Conservation (phyloP, 2,113 vertebrate genomes). For the Cololabis saira region DNA sequence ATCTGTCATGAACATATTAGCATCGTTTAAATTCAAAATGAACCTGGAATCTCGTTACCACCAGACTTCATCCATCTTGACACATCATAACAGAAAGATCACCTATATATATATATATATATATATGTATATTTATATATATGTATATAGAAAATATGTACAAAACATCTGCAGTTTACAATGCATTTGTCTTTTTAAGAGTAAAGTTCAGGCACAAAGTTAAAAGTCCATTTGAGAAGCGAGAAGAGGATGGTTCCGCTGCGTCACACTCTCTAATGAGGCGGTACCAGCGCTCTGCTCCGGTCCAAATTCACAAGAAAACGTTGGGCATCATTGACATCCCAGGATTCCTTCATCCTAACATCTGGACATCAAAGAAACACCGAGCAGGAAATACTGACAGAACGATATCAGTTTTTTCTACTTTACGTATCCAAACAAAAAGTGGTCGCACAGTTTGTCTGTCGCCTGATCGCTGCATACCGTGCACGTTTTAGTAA, state of each 20-base stretch:
- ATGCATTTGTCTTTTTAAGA: conserved; percentile 89
- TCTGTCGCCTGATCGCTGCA: too few relatives aligned
- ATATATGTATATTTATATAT: too few relatives aligned
- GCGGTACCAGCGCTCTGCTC: conserved; percentile 78
- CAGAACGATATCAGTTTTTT: too few relatives aligned
- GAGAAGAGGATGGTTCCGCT: conserved; percentile 91
- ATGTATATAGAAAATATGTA: conserved; percentile 76
- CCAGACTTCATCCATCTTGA: conserved; percentile 31
- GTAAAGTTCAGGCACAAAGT: conserved; percentile 96
- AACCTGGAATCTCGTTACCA: conserved; percentile 15
- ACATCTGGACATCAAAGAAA: conserved; percentile 44
- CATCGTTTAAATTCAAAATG: conserved; percentile 39
- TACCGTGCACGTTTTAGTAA: neutral
- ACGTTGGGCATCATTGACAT: conserved; percentile 37
- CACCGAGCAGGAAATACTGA: neutral
- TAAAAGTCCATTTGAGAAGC: conserved; percentile 85
- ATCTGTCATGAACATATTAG: conserved; percentile 34
- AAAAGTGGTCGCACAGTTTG: too few relatives aligned
- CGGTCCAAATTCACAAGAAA: conserved; percentile 36
- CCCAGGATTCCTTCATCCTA: conserved; percentile 22
- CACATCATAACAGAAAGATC: conserved; percentile 56
- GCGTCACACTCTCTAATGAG: conserved; percentile 80
- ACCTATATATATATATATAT: conserved; percentile 32
- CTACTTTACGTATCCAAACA: too few relatives aligned
- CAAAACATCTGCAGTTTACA: conserved; percentile 86